A percentile compares a stretch with the other conserved stretches of the same genome.
Evolutionary conservation across 2,888 invertebrate genomes (phyloP).

Genomic region (Sthenelais limicola): DNA sequence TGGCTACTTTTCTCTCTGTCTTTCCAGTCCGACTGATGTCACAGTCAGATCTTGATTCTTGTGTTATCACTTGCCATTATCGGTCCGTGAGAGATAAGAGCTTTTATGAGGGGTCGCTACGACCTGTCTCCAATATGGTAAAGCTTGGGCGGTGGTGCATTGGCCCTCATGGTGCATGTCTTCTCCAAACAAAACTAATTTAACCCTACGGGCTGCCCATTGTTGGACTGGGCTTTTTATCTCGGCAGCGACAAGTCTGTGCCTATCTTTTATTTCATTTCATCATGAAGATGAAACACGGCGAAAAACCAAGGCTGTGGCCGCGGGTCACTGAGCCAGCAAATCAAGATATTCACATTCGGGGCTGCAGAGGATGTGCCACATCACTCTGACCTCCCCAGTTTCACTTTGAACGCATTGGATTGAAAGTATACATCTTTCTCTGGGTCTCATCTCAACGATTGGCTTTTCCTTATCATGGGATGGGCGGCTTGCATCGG

Average conservation of each 20-base stretch:
- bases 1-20: too few relatives aligned
- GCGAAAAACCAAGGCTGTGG: background rate
- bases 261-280: conserved; percentile 39
- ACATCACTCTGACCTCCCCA: conserved; percentile 17
- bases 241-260: conserved; percentile 12
- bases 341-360: conserved; percentile 36
- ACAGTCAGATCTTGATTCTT: too few relatives aligned
- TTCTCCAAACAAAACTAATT: conserved; percentile 35
- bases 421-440: conserved; percentile 26
- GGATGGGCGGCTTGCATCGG: background rate
- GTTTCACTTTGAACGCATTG: conserved; percentile 25
- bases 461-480: conserved; percentile 27
- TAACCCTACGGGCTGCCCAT: conserved; percentile 33
- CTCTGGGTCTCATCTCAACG: conserved; percentile 17
- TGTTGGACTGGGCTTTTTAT: conserved; percentile 22
- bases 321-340: conserved; percentile 31
- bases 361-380: conserved; percentile 14
- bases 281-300: conserved; percentile 26
- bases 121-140: too few relatives aligned
- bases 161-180: conserved; percentile 1
- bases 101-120: too few relatives aligned
- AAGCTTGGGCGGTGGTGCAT: too few relatives aligned
- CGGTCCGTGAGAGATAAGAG: too few relatives aligned
- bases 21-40: too few relatives aligned
- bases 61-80: too few relatives aligned